Conservation (phyloP, 2,113 vertebrate genomes). For the Erpornis zantholeuca region DNA sequence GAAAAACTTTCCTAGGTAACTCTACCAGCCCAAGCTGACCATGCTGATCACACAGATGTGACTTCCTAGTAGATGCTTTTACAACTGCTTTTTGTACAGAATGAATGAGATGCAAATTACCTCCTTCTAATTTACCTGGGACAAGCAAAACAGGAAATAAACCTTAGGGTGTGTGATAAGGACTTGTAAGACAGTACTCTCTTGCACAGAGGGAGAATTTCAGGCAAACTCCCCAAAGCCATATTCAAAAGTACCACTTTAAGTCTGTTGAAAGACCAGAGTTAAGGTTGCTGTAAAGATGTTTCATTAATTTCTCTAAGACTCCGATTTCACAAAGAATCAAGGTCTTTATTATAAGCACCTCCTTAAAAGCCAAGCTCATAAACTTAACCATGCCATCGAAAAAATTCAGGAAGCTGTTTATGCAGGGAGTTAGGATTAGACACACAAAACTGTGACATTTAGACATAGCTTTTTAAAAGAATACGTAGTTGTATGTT, state of each 20-base stretch:
- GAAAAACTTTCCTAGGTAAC: not conserved
- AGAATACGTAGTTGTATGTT: not conserved
- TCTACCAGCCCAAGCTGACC: fast-evolving
- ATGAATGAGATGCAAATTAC: not conserved
- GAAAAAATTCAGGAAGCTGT: not conserved
- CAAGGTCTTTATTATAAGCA: not conserved
- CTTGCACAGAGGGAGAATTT: not conserved
- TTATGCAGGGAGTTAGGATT: slow-evolving; percentile 2
- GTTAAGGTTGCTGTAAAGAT: not conserved
- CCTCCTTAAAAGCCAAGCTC: not conserved
- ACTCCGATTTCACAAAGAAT: not conserved
- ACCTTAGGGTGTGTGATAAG: not conserved
- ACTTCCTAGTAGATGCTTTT: not conserved
- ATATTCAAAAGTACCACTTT: not conserved
- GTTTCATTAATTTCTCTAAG: not conserved
- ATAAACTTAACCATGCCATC: not conserved
- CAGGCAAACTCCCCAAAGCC: not conserved
- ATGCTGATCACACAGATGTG: fast-evolving
- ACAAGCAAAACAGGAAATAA: not conserved
- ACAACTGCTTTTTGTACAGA: not conserved
- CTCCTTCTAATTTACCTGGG: not conserved
- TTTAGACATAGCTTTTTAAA: not conserved
- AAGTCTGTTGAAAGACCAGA: not conserved
- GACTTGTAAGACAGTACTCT: not conserved
- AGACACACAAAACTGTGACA: not conserved